Evolutionary conservation across 2,113 vertebrate genomes (phyloP).

Genomic region (Phalacrocorax carbo): DNA sequence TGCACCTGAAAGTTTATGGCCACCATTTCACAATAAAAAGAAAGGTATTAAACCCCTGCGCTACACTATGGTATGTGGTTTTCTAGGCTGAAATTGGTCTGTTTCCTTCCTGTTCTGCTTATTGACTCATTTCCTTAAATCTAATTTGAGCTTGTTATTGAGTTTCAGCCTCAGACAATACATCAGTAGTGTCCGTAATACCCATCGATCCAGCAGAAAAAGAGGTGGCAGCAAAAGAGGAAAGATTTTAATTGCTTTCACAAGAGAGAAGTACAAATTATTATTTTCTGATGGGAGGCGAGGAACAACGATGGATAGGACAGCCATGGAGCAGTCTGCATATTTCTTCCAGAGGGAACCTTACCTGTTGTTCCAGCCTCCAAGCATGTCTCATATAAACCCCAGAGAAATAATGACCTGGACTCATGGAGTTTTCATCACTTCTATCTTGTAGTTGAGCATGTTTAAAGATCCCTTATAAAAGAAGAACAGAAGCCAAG

Average conservation of each 20-base stretch:
- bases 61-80: neutral
- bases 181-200: neutral
- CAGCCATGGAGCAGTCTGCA: neutral
- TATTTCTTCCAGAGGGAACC: neutral
- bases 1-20: neutral
- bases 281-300: neutral
- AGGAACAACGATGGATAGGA: neutral
- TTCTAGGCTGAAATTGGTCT: neutral
- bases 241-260: neutral
- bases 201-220: neutral
- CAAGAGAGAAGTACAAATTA: neutral
- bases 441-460: neutral
- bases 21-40: neutral
- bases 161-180: neutral
- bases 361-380: neutral
- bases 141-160: neutral
- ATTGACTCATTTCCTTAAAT: slow-evolving; percentile 8
- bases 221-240: neutral
- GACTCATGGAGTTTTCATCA: neutral
- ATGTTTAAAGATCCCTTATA: neutral
- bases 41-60: neutral
- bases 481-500: neutral
- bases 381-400: neutral
- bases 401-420: neutral
- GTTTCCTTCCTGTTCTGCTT: neutral